Base-by-base conservation (phyloP, 1,140 invertebrate species). In the Halictus rubicundus region DNA sequence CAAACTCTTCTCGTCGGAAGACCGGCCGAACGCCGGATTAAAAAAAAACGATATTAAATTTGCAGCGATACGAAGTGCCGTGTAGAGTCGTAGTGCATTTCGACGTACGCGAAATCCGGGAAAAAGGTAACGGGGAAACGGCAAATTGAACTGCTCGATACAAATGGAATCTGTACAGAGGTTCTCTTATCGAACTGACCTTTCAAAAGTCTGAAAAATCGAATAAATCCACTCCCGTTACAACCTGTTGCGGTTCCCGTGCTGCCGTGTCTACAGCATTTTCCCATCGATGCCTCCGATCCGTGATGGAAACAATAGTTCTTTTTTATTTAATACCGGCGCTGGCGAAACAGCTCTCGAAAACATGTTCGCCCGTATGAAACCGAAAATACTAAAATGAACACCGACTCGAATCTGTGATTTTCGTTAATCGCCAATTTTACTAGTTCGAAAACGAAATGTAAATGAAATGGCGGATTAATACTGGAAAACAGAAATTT, bases 231-330 rank as follows among this genome's bases (percentile, higher is more conserved):
- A 42, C 19, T 37, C 52, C n/a, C 42, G 74, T 25, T 76, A 27
- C 54, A 76, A 76, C 74, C 74, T 76, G 74, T 76, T 76, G 74
- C 74, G 21, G 54, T 59, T 46, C 64, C 6, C 49, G 39, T 16
- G 42, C 23, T 66, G 12, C 64, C 54, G 19, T 57, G 54, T 57
- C 54, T 57, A 57, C 54, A 57, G 8, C 54, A n/a, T 23, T 57
- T 57, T 57, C n/a, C 19, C 54, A 57, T 57, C 54, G 54, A 6
- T 57, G 54, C 1, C 54, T 9, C 19, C 21, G 2, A 9, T 9
- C 2, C 19, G 0, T 7, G 21, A 0, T n/a, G 21, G 54, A n/a
- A 57, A 57, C 54, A n/a, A n/a, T 57, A 12, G 42, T 52, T 32
- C n/a, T 32, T 32, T 52, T 52, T 6, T 19, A 21, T 52, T 21